These are phyloP conservation scores for Sinonovacula constricta DNA, from an alignment of 1,140 invertebrate genomes.

Conservation along the genomic window DNA sequence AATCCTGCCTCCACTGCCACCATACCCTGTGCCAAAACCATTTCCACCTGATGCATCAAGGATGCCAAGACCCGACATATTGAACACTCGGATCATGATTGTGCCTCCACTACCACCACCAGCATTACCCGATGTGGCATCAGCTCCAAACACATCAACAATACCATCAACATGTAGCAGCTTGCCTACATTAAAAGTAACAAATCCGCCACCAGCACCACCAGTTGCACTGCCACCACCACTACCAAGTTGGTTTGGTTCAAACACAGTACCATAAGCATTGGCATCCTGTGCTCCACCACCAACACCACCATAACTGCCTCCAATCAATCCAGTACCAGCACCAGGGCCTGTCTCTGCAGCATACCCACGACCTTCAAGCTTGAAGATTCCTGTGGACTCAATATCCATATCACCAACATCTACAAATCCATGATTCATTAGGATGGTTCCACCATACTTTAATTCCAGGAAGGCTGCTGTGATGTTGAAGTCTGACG, in stretches of 20 bases:
- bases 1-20: conserved; percentile 69
- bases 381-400: conserved; percentile 57
- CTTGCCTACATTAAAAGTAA: conserved; percentile 63
- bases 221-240: conserved; percentile 61
- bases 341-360: conserved; percentile 56
- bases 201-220: conserved; percentile 66
- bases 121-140: conserved; percentile 38
- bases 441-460: conserved; percentile 58
- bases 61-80: conserved; percentile 65
- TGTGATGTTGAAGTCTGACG: conserved; percentile 61
- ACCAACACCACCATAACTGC: conserved; percentile 66
- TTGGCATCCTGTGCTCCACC: conserved; percentile 43
- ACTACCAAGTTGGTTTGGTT: conserved; percentile 64
- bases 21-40: conserved; percentile 55
- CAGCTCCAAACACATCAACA: conserved; percentile 55
- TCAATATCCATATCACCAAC: conserved; percentile 68
- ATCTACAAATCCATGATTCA: conserved; percentile 69
- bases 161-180: conserved; percentile 63
- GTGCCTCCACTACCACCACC: conserved; percentile 69
- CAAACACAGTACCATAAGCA: conserved; percentile 68
- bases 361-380: conserved; percentile 57
- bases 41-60: conserved; percentile 66
- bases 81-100: conserved; percentile 66
- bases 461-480: conserved; percentile 66
- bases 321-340: conserved; percentile 53